phyloP scores from a whole-genome alignment of 2,888 invertebrate genomes.

The Deilephila elpenor region DNA sequence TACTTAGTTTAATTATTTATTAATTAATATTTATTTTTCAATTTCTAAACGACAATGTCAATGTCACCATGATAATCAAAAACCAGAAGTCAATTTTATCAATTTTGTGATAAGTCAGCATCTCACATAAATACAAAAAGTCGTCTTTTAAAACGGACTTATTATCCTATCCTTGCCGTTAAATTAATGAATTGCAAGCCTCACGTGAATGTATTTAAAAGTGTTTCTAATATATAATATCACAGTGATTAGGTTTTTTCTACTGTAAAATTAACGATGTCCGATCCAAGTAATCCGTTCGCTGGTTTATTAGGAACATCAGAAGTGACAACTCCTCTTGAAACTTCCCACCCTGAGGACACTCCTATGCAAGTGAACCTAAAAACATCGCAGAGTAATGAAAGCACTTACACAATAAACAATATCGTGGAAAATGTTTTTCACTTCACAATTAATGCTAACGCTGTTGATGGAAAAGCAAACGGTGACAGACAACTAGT shows the following conservation, averaged over 20 bases:
- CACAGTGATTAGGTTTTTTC: conserved; percentile 3
- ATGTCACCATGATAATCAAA: conserved; percentile 41
- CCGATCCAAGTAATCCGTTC: conserved; percentile 77
- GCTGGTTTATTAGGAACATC: conserved; percentile 70
- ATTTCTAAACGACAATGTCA: conserved; percentile 24
- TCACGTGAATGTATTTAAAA: not conserved
- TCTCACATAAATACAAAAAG: conserved; percentile 40
- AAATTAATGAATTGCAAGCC: not conserved
- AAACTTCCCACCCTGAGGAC: conserved; percentile 53
- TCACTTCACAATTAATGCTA: conserved; percentile 87
- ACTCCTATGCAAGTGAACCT: conserved; percentile 52
- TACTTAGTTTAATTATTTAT: not conserved
- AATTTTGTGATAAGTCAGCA: conserved; percentile 59
- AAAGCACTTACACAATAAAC: conserved; percentile 72
- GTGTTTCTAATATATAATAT: conserved; percentile 15
- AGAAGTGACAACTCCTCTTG: conserved; percentile 55
- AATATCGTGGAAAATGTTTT: conserved; percentile 89
- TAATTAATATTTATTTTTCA: not conserved
- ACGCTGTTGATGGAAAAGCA: conserved; percentile 61
- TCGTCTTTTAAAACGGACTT: not conserved
- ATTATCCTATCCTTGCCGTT: not conserved
- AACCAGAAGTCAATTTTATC: conserved; percentile 51
- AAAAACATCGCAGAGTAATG: conserved; percentile 55
- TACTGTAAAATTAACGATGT: conserved; percentile 55
- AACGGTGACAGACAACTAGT: conserved; percentile 80